Conservation (phyloP, 1,140 invertebrate genomes). For the Psilanteris sp. region DNA sequence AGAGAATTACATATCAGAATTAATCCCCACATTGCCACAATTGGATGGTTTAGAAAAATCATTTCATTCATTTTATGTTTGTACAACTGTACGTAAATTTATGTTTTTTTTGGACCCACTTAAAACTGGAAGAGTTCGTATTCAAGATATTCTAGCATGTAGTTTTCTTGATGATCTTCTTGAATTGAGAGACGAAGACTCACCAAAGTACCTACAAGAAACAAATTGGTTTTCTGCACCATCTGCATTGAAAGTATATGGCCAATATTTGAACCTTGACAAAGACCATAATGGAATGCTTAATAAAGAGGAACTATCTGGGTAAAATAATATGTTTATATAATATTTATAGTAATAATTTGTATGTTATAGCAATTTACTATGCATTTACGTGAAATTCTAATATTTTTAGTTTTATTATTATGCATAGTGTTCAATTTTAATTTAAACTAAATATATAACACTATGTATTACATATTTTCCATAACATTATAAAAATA, state of each 20-base stretch:
- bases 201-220: slow-evolving; percentile 90
- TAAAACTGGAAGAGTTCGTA: slow-evolving; percentile 91
- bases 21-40: slow-evolving; percentile 94
- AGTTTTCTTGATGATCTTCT: slow-evolving; percentile 95
- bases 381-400: too few relatives aligned
- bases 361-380: too few relatives aligned
- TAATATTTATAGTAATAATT: too few relatives aligned
- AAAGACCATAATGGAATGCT: slow-evolving; percentile 98
- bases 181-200: slow-evolving; percentile 90
- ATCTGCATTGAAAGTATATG: slow-evolving; percentile 93
- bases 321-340: too few relatives aligned
- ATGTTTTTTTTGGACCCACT: slow-evolving; percentile 96
- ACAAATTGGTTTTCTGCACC: slow-evolving; percentile 97
- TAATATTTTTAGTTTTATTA: too few relatives aligned
- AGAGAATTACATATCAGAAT: slow-evolving; percentile 95
- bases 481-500: too few relatives aligned
- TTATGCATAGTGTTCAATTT: too few relatives aligned
- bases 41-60: slow-evolving; percentile 94
- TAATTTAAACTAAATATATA: too few relatives aligned
- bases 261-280: slow-evolving; percentile 95
- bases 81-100: slow-evolving; percentile 96
- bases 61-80: slow-evolving; percentile 97
- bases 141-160: slow-evolving; percentile 94
- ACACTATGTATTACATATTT: too few relatives aligned
- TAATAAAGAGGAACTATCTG: slow-evolving; percentile 91